phyloP scores from a whole-genome alignment of 1,140 invertebrate genomes.

The Drosophila ohnishii region DNA sequence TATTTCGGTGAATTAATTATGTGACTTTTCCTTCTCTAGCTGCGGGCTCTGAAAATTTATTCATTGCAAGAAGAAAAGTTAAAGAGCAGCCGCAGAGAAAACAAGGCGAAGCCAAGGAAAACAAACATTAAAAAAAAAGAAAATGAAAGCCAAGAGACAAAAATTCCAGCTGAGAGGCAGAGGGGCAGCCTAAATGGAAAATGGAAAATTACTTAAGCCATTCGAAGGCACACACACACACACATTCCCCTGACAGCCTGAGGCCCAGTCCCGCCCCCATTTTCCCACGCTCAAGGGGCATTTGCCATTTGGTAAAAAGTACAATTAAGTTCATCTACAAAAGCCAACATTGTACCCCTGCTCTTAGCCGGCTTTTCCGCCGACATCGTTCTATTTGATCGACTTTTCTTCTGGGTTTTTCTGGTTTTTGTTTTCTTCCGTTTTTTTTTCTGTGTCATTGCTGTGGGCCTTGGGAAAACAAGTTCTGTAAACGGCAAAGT shows the following conservation, averaged over 20 bases:
- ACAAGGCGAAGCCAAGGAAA: conserved; percentile 9
- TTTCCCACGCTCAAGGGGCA: conserved; percentile 17
- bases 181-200: conserved; percentile 40
- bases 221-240: conserved; percentile 19
- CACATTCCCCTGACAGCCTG: background rate
- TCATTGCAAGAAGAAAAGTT: conserved; percentile 51
- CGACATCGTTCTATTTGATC: conserved; percentile 62
- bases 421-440: conserved; percentile 1
- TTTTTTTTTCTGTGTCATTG: conserved; percentile 16
- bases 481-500: conserved; percentile 22
- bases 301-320: conserved; percentile 29
- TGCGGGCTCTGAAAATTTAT: conserved; percentile 63
- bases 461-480: conserved; percentile 39
- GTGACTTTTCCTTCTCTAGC: conserved; percentile 10
- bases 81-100: conserved; percentile 2
- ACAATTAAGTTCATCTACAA: conserved; percentile 52
- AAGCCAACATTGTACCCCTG: background rate
- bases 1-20: conserved; percentile 71
- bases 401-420: conserved; percentile 35
- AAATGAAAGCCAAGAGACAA: conserved; percentile 4
- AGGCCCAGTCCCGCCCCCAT: background rate
- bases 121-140: conserved; percentile 22
- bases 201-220: conserved; percentile 50
- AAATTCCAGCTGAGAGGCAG: background rate
- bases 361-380: conserved; percentile 12